Conservation (phyloP, 2,113 vertebrate species). For the Phaethornis superciliosus region DNA sequence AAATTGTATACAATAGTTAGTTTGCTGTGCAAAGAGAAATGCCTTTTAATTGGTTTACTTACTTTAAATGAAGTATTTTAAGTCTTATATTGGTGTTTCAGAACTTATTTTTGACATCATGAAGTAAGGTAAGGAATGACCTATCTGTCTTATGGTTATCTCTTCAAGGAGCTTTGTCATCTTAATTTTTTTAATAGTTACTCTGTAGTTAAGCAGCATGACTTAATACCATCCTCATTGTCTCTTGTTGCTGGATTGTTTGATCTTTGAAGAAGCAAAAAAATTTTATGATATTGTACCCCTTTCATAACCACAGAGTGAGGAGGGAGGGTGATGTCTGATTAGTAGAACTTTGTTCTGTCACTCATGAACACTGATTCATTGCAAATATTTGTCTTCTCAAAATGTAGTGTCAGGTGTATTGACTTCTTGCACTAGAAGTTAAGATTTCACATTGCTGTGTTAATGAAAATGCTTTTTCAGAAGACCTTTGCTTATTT, state of each 20-base stretch:
- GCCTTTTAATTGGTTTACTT: not conserved
- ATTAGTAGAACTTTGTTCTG: not conserved
- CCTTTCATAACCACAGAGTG: not conserved
- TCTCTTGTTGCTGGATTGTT: not conserved
- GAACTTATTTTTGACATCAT: not conserved
- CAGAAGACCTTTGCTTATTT: not conserved
- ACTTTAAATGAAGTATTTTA: not conserved
- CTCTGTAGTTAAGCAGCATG: not conserved
- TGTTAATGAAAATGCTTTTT: not conserved
- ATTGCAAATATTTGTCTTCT: not conserved
- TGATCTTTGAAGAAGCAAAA: not conserved
- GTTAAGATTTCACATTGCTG: not conserved
- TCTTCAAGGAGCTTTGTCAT: slow-evolving; percentile 31
- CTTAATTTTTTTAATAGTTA: not conserved
- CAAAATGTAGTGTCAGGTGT: not conserved
- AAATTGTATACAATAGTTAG: not conserved
- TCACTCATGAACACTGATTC: not conserved
- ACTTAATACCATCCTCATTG: not conserved
- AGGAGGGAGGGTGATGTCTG: not conserved
- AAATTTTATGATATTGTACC: not conserved
- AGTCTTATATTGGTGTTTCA: not conserved
- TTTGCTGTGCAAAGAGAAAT: not conserved
- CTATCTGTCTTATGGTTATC: slow-evolving; percentile 17
- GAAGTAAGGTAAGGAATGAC: not conserved
- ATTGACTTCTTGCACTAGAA: not conserved